phyloP scores from a whole-genome alignment of 2,113 vertebrate genomes.

The Monarcha castaneiventris region DNA sequence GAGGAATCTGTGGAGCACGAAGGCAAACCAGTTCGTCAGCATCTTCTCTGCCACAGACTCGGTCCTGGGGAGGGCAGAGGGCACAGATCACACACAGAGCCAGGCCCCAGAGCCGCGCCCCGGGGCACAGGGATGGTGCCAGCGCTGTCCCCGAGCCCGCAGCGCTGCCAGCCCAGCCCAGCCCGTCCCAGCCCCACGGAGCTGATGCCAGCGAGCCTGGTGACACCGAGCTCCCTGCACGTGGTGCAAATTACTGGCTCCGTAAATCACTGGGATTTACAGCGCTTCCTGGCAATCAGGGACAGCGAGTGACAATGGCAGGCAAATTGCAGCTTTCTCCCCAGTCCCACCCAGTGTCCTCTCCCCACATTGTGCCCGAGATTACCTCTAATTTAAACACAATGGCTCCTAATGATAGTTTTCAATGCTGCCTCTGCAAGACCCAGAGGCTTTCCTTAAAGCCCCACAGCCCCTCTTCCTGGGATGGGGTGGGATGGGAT shows the following conservation, averaged over 20 bases:
- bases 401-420: constrained; percentile 68
- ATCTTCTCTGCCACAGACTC: constrained; percentile 90
- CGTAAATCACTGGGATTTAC: constrained; percentile 69
- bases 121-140: background rate
- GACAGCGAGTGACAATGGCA: constrained; percentile 61
- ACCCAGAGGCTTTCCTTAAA: background rate
- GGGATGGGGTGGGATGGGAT: background rate
- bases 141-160: background rate
- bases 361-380: constrained; percentile 55
- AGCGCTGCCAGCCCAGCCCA: background rate
- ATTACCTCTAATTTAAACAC: constrained; percentile 78
- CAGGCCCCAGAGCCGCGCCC: rapidly evolving
- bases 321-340: constrained; percentile 72
- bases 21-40: constrained; percentile 96
- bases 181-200: background rate
- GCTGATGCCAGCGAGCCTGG: constrained; percentile 1
- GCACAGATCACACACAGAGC: background rate
- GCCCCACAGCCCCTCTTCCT: background rate
- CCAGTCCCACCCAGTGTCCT: constrained; percentile 59
- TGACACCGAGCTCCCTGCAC: background rate
- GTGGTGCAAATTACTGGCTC: constrained; percentile 67
- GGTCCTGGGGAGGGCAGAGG: constrained; percentile 75
- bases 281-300: constrained; percentile 40
- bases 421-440: constrained; percentile 54
- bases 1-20: constrained; percentile 91